These are phyloP conservation scores for Chymomyza amoena DNA, from an alignment of 2,888 invertebrate genomes.

Conservation along the genomic window DNA sequence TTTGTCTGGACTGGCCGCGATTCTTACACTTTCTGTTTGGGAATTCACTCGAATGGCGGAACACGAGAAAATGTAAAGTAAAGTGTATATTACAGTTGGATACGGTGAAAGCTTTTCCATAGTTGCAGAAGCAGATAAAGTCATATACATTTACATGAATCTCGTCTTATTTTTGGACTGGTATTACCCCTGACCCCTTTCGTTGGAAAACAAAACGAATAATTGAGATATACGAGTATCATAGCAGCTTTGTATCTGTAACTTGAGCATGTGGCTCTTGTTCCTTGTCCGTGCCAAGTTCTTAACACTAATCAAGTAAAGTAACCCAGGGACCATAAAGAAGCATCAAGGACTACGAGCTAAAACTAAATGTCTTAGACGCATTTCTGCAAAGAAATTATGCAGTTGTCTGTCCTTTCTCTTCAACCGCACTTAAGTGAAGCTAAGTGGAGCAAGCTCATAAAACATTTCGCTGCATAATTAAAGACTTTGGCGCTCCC, in stretches of 20 bases:
- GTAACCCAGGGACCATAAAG: conserved; percentile 40
- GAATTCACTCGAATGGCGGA: too few relatives aligned
- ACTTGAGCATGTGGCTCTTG: neutral
- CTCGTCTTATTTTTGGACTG: too few relatives aligned
- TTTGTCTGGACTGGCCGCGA: too few relatives aligned
- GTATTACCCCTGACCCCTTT: neutral
- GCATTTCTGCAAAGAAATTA: conserved; percentile 57
- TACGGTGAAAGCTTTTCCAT: too few relatives aligned
- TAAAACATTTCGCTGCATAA: conserved; percentile 76
- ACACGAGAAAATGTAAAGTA: too few relatives aligned
- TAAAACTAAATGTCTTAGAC: conserved; percentile 16
- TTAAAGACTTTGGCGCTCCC: conserved; percentile 64
- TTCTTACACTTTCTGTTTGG: too few relatives aligned
- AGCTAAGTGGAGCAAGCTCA: conserved; percentile 34
- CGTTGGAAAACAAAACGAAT: neutral
- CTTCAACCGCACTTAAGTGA: conserved; percentile 20
- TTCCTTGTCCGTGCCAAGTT: neutral
- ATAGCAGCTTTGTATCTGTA: neutral
- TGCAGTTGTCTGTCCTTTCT: conserved; percentile 50
- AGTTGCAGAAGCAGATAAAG: too few relatives aligned
- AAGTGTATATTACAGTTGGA: too few relatives aligned
- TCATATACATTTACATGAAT: too few relatives aligned
- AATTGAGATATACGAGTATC: neutral
- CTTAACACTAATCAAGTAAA: conserved; percentile 67
- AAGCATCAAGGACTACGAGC: conserved; percentile 7